Evolutionary conservation across 2,797 vertebrate species (phyloP).

Genomic region (Melanotaenia nigrans): DNA sequence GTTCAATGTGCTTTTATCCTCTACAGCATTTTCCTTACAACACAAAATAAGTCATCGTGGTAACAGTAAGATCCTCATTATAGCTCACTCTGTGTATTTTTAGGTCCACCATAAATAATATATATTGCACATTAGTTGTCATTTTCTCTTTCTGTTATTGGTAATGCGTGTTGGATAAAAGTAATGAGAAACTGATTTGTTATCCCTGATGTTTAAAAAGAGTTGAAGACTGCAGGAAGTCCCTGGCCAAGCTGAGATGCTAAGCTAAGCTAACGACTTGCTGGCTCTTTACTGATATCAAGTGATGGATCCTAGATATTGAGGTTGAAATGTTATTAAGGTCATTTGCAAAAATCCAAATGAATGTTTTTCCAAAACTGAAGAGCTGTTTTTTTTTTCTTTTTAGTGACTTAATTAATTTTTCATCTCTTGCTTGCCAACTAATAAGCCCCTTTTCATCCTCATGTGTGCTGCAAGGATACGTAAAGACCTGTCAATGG

Average conservation of each 20-base stretch:
- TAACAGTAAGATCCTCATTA: background rate
- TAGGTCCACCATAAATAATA: background rate
- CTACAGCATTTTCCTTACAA: background rate
- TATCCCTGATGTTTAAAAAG: background rate
- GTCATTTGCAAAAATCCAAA: background rate
- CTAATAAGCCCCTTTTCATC: background rate
- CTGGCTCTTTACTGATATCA: background rate
- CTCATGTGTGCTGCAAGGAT: background rate
- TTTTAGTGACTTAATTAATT: background rate
- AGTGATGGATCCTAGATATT: background rate
- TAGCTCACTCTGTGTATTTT: no score
- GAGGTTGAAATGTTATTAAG: background rate
- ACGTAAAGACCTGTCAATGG: background rate
- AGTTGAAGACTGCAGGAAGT: background rate
- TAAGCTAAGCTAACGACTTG: background rate
- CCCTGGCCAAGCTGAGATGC: background rate
- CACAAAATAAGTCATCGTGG: background rate
- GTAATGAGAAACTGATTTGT: background rate
- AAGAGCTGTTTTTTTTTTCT: background rate
- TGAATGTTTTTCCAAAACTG: background rate
- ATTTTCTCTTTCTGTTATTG: no score
- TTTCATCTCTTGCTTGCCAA: background rate
- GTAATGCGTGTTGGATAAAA: background rate
- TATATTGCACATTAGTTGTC: background rate
- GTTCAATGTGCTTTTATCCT: background rate